A percentile compares a stretch with the other conserved stretches of the same genome.
These are phyloP conservation scores for Mimas tiliae DNA, from an alignment of 2,888 invertebrate genomes.

Conservation along the genomic window DNA sequence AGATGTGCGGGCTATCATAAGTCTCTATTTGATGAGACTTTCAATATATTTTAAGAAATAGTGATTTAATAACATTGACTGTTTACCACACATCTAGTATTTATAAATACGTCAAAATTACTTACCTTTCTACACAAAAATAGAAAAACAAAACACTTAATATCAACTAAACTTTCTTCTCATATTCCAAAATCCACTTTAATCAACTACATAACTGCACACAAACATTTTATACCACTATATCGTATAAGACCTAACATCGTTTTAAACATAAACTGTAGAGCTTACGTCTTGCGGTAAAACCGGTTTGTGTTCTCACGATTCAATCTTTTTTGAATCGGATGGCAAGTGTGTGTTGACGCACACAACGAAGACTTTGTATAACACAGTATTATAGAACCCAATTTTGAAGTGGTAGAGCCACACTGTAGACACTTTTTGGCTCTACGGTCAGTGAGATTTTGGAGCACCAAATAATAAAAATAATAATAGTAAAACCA, in stretches of 20 bases:
- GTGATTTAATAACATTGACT: too few species aligned
- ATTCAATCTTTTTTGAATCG: background rate
- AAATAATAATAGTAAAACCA: too few species aligned
- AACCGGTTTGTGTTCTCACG: background rate
- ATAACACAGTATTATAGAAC: too few species aligned
- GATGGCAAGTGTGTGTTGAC: background rate
- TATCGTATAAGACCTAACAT: background rate
- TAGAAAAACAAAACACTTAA: background rate
- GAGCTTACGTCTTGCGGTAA: background rate
- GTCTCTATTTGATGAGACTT: too few species aligned
- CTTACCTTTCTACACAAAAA: background rate
- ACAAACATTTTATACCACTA: background rate
- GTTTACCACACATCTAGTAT: too few species aligned
- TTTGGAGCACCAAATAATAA: too few species aligned
- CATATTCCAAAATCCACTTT: background rate
- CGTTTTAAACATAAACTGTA: background rate
- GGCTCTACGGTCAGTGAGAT: too few species aligned
- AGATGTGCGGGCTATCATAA: too few species aligned
- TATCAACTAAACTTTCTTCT: background rate
- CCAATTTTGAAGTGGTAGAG: too few species aligned
- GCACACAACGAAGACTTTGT: too few species aligned
- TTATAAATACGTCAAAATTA: background rate
- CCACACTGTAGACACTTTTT: too few species aligned
- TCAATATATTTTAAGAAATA: too few species aligned
- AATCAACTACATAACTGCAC: background rate